phyloP scores from a whole-genome alignment of 2,888 invertebrate species.

The Polyploca ridens region DNA sequence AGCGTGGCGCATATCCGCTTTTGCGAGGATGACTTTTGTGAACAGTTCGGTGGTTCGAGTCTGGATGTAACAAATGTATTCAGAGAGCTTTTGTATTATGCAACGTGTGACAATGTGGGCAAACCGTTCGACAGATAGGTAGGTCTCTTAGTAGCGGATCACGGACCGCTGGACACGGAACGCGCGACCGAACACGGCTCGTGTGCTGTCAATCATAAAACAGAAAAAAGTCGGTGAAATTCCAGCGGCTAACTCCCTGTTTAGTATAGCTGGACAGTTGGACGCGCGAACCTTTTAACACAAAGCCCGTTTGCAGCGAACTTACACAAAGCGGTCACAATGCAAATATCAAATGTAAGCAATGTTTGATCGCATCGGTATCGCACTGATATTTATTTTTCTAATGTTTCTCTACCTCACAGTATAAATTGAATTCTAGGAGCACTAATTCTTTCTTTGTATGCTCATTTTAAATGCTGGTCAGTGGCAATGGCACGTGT shows the following conservation, averaged over 20 bases:
- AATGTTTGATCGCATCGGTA: slow-evolving; percentile 31
- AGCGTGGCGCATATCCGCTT: slow-evolving; percentile 34
- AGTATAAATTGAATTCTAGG: slow-evolving; percentile 28
- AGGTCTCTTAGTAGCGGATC: slow-evolving; percentile 74
- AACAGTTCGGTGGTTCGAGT: slow-evolving; percentile 49
- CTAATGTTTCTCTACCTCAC: slow-evolving; percentile 34
- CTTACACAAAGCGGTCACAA: slow-evolving; percentile 59
- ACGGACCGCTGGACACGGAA: slow-evolving; percentile 74
- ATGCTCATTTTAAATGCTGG: slow-evolving; percentile 62
- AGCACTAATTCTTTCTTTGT: slow-evolving; percentile 48
- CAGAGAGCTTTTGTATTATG: slow-evolving; percentile 62
- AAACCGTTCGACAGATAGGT: slow-evolving; percentile 58
- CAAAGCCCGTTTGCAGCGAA: slow-evolving; percentile 53
- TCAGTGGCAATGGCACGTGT: slow-evolving; percentile 63
- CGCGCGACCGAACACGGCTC: slow-evolving; percentile 79
- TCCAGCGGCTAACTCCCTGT: slow-evolving; percentile 70
- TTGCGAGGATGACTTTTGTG: slow-evolving; percentile 45
- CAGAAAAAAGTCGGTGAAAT: slow-evolving; percentile 71
- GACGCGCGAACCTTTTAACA: slow-evolving; percentile 57
- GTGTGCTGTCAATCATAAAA: slow-evolving; percentile 84
- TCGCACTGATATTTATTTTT: slow-evolving; percentile 35
- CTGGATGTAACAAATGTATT: slow-evolving; percentile 54
- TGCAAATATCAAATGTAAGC: slow-evolving; percentile 48
- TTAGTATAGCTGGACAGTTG: slow-evolving; percentile 57
- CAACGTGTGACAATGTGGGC: slow-evolving; percentile 68